phyloP scores from a whole-genome alignment of 2,888 invertebrate genomes.

The Drosophila basisetae region DNA sequence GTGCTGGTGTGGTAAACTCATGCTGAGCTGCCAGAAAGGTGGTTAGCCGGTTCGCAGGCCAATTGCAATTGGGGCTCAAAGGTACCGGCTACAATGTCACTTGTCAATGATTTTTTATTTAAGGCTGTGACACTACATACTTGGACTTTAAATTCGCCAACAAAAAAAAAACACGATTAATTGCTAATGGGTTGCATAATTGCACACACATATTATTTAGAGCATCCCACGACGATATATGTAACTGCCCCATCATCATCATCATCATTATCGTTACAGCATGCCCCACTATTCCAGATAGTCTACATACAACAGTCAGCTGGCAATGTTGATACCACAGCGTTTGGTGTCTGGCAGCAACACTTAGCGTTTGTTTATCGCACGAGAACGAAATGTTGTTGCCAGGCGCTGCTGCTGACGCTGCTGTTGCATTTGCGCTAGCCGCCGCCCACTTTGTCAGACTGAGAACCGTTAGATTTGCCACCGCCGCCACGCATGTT shows the following conservation, averaged over 20 bases:
- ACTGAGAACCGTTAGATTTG: slow-evolving; percentile 66
- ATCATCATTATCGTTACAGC: slow-evolving; percentile 36
- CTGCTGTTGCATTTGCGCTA: slow-evolving; percentile 36
- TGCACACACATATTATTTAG: slow-evolving; percentile 34
- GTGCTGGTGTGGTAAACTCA: slow-evolving; percentile 33
- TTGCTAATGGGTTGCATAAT: slow-evolving; percentile 31
- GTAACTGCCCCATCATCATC: slow-evolving; percentile 37
- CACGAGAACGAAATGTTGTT: slow-evolving; percentile 75
- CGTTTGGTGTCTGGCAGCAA: slow-evolving; percentile 74
- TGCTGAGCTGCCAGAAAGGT: slow-evolving; percentile 33
- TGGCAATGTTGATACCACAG: slow-evolving; percentile 68
- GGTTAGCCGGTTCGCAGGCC: slow-evolving; percentile 12
- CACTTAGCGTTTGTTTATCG: slow-evolving; percentile 81
- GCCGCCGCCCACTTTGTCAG: slow-evolving; percentile 73
- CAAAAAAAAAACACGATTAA: slow-evolving; percentile 41
- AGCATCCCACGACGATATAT: slow-evolving; percentile 37
- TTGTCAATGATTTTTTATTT: slow-evolving; percentile 54
- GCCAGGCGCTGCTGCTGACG: slow-evolving; percentile 74
- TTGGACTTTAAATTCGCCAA: slow-evolving; percentile 12
- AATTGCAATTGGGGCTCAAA: slow-evolving; percentile 61
- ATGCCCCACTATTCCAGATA: slow-evolving; percentile 44
- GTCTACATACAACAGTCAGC: slow-evolving; percentile 60
- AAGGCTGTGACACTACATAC: slow-evolving; percentile 1
- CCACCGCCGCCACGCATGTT: slow-evolving; percentile 80
- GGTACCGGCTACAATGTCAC: slow-evolving; percentile 70